Base-by-base conservation (phyloP, 1,140 invertebrate genomes). In the Ceratina japonica region DNA sequence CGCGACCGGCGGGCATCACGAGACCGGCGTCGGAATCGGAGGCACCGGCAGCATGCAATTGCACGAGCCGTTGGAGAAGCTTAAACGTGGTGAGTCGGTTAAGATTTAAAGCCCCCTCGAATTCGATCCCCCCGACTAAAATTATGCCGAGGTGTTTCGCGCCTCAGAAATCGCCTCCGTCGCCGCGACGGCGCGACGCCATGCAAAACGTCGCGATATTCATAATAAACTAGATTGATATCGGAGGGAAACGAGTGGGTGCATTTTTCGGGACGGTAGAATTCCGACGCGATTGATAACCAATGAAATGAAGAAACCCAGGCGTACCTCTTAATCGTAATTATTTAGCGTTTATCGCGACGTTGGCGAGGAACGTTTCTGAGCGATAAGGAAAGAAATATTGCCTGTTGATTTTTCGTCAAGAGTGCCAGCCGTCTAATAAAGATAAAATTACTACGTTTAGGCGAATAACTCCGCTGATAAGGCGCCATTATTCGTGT, bases 1-100 rank as follows among this genome's bases (percentile, higher is more conserved):
- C 37, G 37, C 37, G 37, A 44, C 37, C 37, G 37, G 37, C 0
- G 37, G 37, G 10, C 94, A 94, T 81, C 93, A 94, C 84, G 91
- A 91, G 63, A 86, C 89, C 0, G 92, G 93, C 54, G 93, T 94
- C 37, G 37, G 37, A 8, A 8, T 44, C 37, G 37, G 37, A 44
- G 37, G 3, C 2, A 44, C 37, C 37, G 37, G 79, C 94, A 95
- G 13, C 89, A 90, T 86, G 89, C 94, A 94, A 2, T 87, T 95
- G 37, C 94, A 96, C 87, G 96, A 96, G 89, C 96, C 96, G 13
- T 90, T 97, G 64, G 96, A 97, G 92, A 97, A 96, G 92, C 93
- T 97, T 82, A 96, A 96, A 95, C 94, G 96, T 95, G 94, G 95
- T 96, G 93, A 95, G 95, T 95, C 88, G 90, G 79, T 89, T 69